Conservation (phyloP, 2,797 vertebrate species). For the Peromyscus aztecus region DNA sequence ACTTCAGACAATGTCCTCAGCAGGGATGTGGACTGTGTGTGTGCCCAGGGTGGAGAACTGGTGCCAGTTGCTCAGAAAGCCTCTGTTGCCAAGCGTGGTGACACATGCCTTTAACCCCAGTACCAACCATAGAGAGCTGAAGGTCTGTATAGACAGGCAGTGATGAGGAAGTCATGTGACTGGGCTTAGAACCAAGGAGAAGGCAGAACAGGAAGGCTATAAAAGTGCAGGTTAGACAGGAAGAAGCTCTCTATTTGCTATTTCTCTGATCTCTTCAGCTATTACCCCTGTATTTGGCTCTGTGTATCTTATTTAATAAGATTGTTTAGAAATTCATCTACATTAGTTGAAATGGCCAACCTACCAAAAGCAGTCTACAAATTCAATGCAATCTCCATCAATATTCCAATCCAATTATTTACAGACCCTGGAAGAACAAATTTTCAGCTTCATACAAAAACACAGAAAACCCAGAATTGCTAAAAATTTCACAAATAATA, state of each 20-base stretch:
- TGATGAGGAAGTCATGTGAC: no score
- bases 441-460: background rate
- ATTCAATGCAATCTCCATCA: background rate
- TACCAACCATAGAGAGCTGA: no score
- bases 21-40: constrained; percentile 77
- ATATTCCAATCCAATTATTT: background rate
- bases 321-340: no score
- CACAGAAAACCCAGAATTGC: background rate
- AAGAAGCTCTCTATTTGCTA: no score
- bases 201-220: no score
- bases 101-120: no score
- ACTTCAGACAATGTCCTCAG: constrained; percentile 88
- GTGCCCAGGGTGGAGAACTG: constrained; percentile 93
- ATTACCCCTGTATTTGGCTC: no score
- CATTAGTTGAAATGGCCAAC: background rate
- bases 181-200: no score
- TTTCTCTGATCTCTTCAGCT: no score
- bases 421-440: background rate
- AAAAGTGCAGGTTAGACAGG: no score
- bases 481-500: background rate
- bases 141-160: no score
- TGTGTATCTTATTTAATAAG: no score
- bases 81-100: constrained; percentile 84
- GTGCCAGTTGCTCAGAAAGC: constrained; percentile 94
- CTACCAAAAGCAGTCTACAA: background rate